A percentile compares a stretch with the other conserved stretches of the same genome.
Evolutionary conservation across 2,113 vertebrate species (phyloP).

Genomic region (Pseudolaguvia tuberculata): DNA sequence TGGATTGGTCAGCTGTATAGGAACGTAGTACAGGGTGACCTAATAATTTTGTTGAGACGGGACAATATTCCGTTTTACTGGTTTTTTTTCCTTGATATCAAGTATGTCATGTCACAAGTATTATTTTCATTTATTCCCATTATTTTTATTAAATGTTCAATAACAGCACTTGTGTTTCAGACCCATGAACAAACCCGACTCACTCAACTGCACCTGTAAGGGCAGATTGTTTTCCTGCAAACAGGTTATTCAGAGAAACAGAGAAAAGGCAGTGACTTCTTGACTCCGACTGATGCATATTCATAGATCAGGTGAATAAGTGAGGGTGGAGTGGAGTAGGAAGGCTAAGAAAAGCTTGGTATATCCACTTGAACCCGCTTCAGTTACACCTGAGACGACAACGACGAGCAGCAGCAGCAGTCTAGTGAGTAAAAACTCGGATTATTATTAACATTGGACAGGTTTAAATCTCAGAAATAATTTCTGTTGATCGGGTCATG

Average conservation of each 20-base stretch:
- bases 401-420: constrained; percentile 17
- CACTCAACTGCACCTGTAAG: neutral
- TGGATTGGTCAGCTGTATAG: neutral
- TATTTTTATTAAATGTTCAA: too few relatives aligned
- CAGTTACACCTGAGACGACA: neutral
- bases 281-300: constrained; percentile 27
- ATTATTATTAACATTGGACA: too few relatives aligned
- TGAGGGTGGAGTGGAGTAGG: constrained; percentile 36
- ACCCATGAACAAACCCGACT: neutral
- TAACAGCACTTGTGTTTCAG: neutral
- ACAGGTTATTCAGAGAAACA: constrained; percentile 24
- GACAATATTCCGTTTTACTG: neutral
- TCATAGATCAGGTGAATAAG: constrained; percentile 4
- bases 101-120: too few relatives aligned
- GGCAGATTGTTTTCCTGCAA: neutral
- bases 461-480: neutral
- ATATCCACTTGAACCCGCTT: neutral
- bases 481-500: neutral
- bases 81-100: too few relatives aligned
- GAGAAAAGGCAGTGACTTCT: neutral
- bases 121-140: too few relatives aligned
- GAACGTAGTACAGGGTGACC: neutral
- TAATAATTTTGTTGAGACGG: neutral
- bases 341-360: constrained; percentile 23
- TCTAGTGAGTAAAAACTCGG: neutral